Percentiles rank a stretch among this genome's conserved stretches.
These are phyloP conservation scores for Lysandra bellargus DNA, from an alignment of 2,888 invertebrate genomes.

Conservation along the genomic window DNA sequence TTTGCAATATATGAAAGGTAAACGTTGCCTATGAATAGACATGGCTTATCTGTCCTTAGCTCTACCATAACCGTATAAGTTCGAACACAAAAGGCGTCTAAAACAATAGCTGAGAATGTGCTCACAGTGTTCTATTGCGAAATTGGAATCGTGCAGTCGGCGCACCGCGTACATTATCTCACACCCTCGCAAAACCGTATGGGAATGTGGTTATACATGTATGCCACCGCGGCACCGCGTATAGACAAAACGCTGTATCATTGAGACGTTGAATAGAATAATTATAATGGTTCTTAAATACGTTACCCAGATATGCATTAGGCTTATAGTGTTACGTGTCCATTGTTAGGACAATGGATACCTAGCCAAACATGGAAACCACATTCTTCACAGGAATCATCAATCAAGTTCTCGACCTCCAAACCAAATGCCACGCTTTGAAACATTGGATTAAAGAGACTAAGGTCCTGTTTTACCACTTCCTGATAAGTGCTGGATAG, in stretches of 20 bases:
- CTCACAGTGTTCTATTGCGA: not conserved
- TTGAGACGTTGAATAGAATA: not conserved
- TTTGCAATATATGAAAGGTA: too few species aligned
- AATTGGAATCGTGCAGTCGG: not conserved
- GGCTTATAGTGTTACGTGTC: not conserved
- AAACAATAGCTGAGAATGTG: constrained; percentile 10
- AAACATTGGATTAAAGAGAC: too few species aligned
- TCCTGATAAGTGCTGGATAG: too few species aligned
- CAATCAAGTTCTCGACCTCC: too few species aligned
- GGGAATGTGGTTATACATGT: not conserved
- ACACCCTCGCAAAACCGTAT: not conserved
- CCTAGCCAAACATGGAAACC: too few species aligned
- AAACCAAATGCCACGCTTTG: too few species aligned
- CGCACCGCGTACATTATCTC: not conserved
- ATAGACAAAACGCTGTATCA: not conserved
- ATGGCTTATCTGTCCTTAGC: not conserved
- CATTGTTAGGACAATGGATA: not conserved
- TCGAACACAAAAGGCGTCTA: constrained; percentile 3
- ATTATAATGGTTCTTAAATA: not conserved
- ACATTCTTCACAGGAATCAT: too few species aligned
- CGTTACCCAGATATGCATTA: not conserved
- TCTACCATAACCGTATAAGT: constrained; percentile 11
- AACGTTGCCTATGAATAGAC: too few species aligned
- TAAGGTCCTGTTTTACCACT: too few species aligned
- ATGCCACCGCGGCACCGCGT: not conserved